phyloP scores from a whole-genome alignment of 2,797 vertebrate species.

The Myripristis murdjan region DNA sequence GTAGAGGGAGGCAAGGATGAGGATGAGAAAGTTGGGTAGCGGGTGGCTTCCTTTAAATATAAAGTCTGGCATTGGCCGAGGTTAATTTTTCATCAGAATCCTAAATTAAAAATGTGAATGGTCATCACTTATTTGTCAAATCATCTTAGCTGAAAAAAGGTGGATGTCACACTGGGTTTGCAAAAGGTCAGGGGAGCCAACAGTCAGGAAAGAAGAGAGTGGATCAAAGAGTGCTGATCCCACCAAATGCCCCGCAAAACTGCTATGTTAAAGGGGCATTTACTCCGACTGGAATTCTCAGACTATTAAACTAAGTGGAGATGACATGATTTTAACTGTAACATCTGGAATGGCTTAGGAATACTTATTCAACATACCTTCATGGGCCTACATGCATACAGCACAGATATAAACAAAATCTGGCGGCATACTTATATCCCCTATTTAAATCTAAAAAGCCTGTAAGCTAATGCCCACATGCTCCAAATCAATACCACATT shows the following conservation, averaged over 20 bases:
- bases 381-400: constrained; percentile 62
- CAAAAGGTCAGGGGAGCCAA: constrained; percentile 71
- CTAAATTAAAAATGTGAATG: constrained; percentile 88
- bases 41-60: constrained; percentile 73
- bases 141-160: constrained; percentile 77
- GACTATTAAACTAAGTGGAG: constrained; percentile 75
- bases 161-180: constrained; percentile 82
- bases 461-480: constrained; percentile 76
- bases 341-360: constrained; percentile 83
- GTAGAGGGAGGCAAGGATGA: constrained; percentile 16
- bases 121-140: constrained; percentile 89
- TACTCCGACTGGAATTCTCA: constrained; percentile 75
- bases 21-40: constrained; percentile 23
- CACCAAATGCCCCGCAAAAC: constrained; percentile 72
- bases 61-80: constrained; percentile 75
- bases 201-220: constrained; percentile 52
- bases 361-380: constrained; percentile 74
- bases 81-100: constrained; percentile 85
- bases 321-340: constrained; percentile 80
- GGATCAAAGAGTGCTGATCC: constrained; percentile 79
- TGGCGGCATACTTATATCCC: constrained; percentile 59
- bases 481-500: constrained; percentile 77
- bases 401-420: constrained; percentile 78
- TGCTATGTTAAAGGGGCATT: constrained; percentile 75
- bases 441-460: constrained; percentile 74